Base-by-base conservation (phyloP, 2,888 invertebrate species). In the Caenorhabditis sp. region DNA sequence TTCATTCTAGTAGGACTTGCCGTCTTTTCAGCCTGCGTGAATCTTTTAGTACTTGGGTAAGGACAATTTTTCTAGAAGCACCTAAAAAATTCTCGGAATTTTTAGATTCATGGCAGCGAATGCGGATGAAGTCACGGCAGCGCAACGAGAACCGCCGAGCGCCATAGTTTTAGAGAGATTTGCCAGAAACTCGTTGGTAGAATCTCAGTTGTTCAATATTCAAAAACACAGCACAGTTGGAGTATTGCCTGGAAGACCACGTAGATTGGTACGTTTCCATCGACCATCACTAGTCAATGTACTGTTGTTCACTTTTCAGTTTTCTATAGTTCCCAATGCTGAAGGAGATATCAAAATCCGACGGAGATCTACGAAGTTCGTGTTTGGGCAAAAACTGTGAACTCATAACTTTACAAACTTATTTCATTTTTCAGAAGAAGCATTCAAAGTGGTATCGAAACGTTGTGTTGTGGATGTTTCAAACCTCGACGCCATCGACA, bases 1-100 rank as follows among this genome's bases (percentile, higher is more conserved):
- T 99, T 99, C 90, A 99, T 99, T 79, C 92, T 99, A 24, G 97
- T 98, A 89, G 99, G 99, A 0, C 91, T 99, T 85, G 98, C 98
- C 0, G 97, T 99, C 24, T 97, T 99, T 27, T 97, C 98, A 61
- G 98, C 99, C 66, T 96, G 96, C 89, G 96, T 98, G 89, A 98
- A 98, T 91, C 92, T 98, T 84, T 92, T 98, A 15, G 97, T 99
- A 6, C 92, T 98, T 22, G 93, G 97, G 83, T 84, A 53, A 45
- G 9, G 17, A 15, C 24, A 43, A 0, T 32, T 45, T 30, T 9
- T 35, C 30, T 30, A n/a, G n/a, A n/a, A n/a, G n/a, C n/a, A n/a
- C n/a, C 11, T 30, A 27, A 39, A 48, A 39, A 24, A 20, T n/a
- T 24, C 30, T 5, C 24, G 24, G 41, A 32, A 4, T 27, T 13